Evolutionary conservation across 2,113 vertebrate genomes (phyloP).

Genomic region (Mormoops blainvillei): DNA sequence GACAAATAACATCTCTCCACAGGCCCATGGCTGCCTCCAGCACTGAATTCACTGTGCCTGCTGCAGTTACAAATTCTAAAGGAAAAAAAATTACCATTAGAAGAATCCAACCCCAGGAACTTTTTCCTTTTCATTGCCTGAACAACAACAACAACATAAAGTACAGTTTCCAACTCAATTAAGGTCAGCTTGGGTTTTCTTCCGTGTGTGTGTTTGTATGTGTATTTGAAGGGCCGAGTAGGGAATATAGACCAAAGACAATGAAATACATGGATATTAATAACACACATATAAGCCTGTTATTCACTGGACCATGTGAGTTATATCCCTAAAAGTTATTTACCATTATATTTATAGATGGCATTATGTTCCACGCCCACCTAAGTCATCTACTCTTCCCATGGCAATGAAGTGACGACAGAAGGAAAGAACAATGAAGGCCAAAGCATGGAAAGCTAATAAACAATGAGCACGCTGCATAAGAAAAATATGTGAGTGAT

Average conservation of each 20-base stretch:
- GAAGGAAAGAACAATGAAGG: not conserved
- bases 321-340: not conserved
- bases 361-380: not conserved
- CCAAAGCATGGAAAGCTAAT: not conserved
- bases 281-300: not conserved
- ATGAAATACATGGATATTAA: not conserved
- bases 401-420: not conserved
- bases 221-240: not conserved
- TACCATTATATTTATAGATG: not conserved
- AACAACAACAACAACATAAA: not conserved
- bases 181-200: not conserved
- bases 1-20: slow-evolving; percentile 27
- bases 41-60: not conserved
- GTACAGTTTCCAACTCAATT: not conserved
- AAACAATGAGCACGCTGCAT: not conserved
- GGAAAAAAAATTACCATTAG: not conserved
- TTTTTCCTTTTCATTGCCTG: slow-evolving; percentile 22
- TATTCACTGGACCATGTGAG: not conserved
- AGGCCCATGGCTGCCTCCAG: not conserved
- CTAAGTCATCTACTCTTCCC: not conserved
- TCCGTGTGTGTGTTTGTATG: not conserved
- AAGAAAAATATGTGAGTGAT: not conserved
- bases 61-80: not conserved
- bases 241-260: not conserved
- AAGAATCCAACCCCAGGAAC: not conserved